These are phyloP conservation scores for Wiebesia pumilae DNA, from an alignment of 1,140 invertebrate genomes.

Conservation along the genomic window DNA sequence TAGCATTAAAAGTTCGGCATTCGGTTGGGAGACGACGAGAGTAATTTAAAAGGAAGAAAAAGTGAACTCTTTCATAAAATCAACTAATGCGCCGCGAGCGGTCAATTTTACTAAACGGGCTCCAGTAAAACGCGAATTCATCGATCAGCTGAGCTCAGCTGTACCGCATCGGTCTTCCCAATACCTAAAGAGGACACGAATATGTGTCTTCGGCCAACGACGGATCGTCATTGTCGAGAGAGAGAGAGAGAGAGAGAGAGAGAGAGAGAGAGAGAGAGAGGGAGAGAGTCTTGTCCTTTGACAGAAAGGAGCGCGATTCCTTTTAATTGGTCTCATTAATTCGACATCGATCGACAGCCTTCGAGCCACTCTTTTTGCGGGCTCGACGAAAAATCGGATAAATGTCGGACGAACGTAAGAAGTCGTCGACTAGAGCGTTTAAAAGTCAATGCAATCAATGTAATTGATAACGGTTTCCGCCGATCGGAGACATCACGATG, in stretches of 20 bases:
- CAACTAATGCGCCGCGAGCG: neutral
- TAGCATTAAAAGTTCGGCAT: neutral
- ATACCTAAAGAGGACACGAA: slow-evolving; percentile 28
- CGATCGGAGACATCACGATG: slow-evolving; percentile 24
- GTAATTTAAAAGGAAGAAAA: neutral
- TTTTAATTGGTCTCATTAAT: slow-evolving; percentile 52
- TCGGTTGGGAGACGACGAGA: neutral
- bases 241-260: neutral
- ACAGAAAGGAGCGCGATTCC: slow-evolving; percentile 20
- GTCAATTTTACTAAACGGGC: neutral
- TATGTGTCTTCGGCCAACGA: neutral
- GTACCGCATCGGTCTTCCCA: neutral
- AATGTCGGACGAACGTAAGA: slow-evolving; percentile 2
- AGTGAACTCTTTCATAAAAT: neutral
- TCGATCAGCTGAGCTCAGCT: slow-evolving; percentile 28
- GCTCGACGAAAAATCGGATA: neutral
- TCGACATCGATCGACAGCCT: slow-evolving; percentile 26
- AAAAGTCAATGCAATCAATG: slow-evolving; percentile 41
- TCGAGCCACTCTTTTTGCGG: neutral
- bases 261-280: slow-evolving; percentile 4
- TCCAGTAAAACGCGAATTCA: slow-evolving; percentile 4
- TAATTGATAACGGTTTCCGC: slow-evolving; percentile 50
- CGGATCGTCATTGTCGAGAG: neutral
- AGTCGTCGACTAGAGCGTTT: slow-evolving; percentile 32
- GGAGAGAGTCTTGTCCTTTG: slow-evolving; percentile 18